Percentiles rank a stretch among this genome's conserved stretches.
These are phyloP conservation scores for Lochmaea crataegi DNA, from an alignment of 2,888 invertebrate genomes.

Conservation along the genomic window DNA sequence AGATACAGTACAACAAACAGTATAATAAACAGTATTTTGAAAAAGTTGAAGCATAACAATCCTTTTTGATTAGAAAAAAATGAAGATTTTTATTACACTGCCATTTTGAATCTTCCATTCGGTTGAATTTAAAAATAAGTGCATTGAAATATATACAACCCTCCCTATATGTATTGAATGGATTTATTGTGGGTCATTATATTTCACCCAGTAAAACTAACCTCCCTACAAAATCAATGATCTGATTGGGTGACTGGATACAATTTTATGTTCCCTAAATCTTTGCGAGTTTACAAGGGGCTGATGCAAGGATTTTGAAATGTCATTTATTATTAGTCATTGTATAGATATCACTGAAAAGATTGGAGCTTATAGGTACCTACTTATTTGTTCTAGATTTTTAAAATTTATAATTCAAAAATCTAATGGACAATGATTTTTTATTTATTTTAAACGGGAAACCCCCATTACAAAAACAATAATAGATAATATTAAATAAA, in stretches of 20 bases:
- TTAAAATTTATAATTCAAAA: too few species aligned
- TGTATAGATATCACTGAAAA: background rate
- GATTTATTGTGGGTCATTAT: slow-evolving; percentile 6
- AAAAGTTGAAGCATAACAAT: too few species aligned
- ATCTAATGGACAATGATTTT: too few species aligned
- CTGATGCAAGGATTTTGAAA: background rate
- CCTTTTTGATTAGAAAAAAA: background rate
- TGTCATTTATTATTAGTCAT: slow-evolving; percentile 2
- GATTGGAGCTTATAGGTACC: too few species aligned
- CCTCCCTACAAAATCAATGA: background rate
- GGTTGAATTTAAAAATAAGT: background rate
- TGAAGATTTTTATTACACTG: background rate
- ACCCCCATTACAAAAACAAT: too few species aligned
- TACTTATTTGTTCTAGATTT: too few species aligned
- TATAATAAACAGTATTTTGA: too few species aligned
- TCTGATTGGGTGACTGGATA: background rate
- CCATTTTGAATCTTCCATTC: slow-evolving; percentile 5
- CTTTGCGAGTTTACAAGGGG: background rate
- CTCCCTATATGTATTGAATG: background rate
- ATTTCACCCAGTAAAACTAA: slow-evolving; percentile 8
- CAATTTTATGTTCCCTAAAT: background rate
- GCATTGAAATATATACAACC: background rate
- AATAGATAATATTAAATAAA: too few species aligned
- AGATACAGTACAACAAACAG: too few species aligned
- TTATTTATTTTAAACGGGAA: too few species aligned